Conservation (phyloP, 2,797 vertebrate species). For the Eupleurogrammus muticus region DNA sequence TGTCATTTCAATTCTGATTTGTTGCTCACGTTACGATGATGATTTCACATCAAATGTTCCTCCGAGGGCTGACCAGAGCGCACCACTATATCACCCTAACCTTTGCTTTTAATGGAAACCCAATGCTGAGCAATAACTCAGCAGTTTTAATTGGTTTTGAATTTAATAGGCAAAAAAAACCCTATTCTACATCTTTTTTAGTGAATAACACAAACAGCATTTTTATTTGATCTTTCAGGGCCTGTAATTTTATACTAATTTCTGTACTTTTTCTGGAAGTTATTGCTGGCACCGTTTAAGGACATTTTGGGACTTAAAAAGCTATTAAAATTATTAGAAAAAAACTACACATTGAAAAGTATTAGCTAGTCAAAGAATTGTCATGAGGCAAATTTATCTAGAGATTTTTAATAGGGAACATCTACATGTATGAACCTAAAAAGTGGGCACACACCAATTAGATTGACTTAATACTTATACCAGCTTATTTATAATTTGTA, state of each 20-base stretch:
- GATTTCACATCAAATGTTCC: conserved; percentile 44
- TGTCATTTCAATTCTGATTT: conserved; percentile 47
- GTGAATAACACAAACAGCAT: not conserved
- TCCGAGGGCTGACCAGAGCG: conserved; percentile 15
- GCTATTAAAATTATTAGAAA: no score
- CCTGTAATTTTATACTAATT: no score
- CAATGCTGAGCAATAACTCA: not conserved
- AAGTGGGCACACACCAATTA: not conserved
- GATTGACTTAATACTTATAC: no score
- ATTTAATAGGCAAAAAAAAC: not conserved
- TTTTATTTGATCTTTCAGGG: no score
- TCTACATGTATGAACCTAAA: not conserved
- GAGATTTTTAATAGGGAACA: no score
- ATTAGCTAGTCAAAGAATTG: no score
- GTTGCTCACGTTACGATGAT: conserved; percentile 30
- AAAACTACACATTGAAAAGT: not conserved
- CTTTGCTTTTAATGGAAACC: not conserved
- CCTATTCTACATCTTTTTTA: not conserved
- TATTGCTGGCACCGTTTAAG: no score
- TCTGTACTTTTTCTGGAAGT: no score
- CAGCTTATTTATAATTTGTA: not conserved
- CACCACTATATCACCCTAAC: not conserved
- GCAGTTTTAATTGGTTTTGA: not conserved
- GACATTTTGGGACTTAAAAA: no score
- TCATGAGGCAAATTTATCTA: no score